These are phyloP conservation scores for Nudaria mundana DNA, from an alignment of 2,888 invertebrate species.

Conservation along the genomic window DNA sequence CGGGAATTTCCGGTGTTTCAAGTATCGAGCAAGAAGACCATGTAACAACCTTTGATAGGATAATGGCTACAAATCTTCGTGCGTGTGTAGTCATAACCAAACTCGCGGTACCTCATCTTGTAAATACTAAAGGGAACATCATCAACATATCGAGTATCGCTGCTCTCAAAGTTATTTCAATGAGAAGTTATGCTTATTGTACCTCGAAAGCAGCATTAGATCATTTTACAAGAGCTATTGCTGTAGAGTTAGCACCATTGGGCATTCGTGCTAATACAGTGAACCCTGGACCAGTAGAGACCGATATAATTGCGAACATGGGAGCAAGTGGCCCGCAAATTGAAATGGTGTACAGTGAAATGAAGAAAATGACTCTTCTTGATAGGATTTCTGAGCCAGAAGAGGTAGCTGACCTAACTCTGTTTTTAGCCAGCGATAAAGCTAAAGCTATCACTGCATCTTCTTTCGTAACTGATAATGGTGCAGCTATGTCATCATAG, in stretches of 20 bases:
- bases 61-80: conserved; percentile 7
- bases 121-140: conserved; percentile 77
- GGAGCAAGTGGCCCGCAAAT: background rate
- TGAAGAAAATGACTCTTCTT: conserved; percentile 5
- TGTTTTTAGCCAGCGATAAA: conserved; percentile 35
- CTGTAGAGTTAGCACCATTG: conserved; percentile 86
- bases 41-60: conserved; percentile 10
- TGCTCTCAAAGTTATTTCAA: background rate
- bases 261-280: conserved; percentile 90
- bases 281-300: conserved; percentile 77
- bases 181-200: conserved; percentile 78
- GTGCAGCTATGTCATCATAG: too few species aligned
- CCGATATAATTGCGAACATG: conserved; percentile 4
- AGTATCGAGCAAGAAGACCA: conserved; percentile 9
- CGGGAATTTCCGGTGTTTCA: conserved; percentile 4
- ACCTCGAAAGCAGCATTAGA: conserved; percentile 93
- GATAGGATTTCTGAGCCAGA: conserved; percentile 22
- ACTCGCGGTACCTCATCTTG: conserved; percentile 4
- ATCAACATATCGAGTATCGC: conserved; percentile 82
- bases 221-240: conserved; percentile 92
- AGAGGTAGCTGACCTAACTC: conserved; percentile 37
- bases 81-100: conserved; percentile 4
- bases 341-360: background rate
- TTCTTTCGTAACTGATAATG: conserved; percentile 20
- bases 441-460: conserved; percentile 36